Evolutionary conservation across 2,113 vertebrate species (phyloP).

Genomic region (Larimichthys polyactis): DNA sequence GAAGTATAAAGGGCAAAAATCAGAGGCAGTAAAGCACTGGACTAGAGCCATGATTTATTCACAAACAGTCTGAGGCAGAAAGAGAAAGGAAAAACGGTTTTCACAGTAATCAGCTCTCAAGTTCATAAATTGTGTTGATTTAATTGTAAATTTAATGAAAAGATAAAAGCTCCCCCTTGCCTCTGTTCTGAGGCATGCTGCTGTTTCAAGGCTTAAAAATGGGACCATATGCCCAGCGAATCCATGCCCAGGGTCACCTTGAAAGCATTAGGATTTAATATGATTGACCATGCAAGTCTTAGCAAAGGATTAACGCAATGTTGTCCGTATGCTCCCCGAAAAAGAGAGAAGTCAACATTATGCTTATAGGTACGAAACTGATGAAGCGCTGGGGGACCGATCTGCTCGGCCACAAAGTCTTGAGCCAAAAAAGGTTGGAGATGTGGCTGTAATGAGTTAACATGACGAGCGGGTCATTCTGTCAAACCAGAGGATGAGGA

Average conservation of each 20-base stretch:
- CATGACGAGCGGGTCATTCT: constrained; percentile 38
- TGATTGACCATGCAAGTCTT: constrained; percentile 74
- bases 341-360: constrained; percentile 66
- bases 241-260: constrained; percentile 76
- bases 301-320: constrained; percentile 75
- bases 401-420: constrained; percentile 13
- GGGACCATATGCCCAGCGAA: constrained; percentile 66
- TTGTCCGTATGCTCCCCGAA: constrained; percentile 60
- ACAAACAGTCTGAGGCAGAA: constrained; percentile 8
- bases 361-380: constrained; percentile 60
- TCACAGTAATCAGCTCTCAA: constrained; percentile 17
- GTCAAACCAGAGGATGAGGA: constrained; percentile 63
- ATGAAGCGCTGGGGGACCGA: neutral
- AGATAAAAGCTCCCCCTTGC: constrained; percentile 47
- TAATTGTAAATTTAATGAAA: constrained; percentile 63
- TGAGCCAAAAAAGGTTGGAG: constrained; percentile 5
- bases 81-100: neutral
- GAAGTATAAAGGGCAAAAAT: constrained; percentile 9
- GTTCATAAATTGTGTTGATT: constrained; percentile 43
- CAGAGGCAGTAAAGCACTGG: neutral
- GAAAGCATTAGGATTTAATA: constrained; percentile 77
- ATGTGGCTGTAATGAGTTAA: constrained; percentile 60
- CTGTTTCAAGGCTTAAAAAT: constrained; percentile 62
- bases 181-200: neutral
- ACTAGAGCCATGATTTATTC: neutral